These are phyloP conservation scores for Lordiphosa andalusiaca DNA, from an alignment of 2,888 invertebrate species.

Conservation along the genomic window DNA sequence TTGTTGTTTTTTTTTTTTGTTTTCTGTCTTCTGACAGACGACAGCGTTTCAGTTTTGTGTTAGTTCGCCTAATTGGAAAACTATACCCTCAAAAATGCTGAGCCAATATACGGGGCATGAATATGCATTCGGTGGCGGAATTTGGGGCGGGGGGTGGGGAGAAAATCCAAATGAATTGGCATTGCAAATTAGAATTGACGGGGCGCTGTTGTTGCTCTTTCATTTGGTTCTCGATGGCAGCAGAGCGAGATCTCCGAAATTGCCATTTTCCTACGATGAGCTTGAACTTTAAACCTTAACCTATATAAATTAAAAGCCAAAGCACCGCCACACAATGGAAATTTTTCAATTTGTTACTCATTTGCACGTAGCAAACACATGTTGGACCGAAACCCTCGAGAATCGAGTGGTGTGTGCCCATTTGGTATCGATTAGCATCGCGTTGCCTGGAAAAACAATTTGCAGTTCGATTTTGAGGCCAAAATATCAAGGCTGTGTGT, in stretches of 20 bases:
- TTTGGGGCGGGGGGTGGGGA: neutral
- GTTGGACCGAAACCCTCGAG: neutral
- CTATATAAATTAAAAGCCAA: slow-evolving; percentile 31
- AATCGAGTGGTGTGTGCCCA: slow-evolving; percentile 8
- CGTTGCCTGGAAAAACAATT: slow-evolving; percentile 26
- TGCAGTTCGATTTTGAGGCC: slow-evolving; percentile 6
- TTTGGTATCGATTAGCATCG: slow-evolving; percentile 25
- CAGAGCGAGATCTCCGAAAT: too few relatives aligned
- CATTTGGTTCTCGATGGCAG: slow-evolving; percentile 2
- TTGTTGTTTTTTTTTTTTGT: slow-evolving; percentile 13
- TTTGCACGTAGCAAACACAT: slow-evolving; percentile 53
- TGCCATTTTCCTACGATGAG: neutral
- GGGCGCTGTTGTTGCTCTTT: slow-evolving; percentile 5
- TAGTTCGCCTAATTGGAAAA: slow-evolving; percentile 64
- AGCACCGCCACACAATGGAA: slow-evolving; percentile 23
- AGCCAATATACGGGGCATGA: slow-evolving; percentile 3
- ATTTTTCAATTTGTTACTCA: slow-evolving; percentile 54
- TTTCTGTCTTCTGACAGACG: too few relatives aligned
- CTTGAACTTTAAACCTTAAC: slow-evolving; percentile 40
- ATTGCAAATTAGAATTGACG: slow-evolving; percentile 44
- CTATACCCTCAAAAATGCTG: slow-evolving; percentile 39
- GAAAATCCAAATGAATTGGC: slow-evolving; percentile 35
- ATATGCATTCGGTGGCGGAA: slow-evolving; percentile 1
- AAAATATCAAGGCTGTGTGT: slow-evolving; percentile 1
- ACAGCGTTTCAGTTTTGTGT: slow-evolving; percentile 15